Evolutionary conservation across 2,888 invertebrate genomes (phyloP).

Genomic region (Odontocerum albicorne): DNA sequence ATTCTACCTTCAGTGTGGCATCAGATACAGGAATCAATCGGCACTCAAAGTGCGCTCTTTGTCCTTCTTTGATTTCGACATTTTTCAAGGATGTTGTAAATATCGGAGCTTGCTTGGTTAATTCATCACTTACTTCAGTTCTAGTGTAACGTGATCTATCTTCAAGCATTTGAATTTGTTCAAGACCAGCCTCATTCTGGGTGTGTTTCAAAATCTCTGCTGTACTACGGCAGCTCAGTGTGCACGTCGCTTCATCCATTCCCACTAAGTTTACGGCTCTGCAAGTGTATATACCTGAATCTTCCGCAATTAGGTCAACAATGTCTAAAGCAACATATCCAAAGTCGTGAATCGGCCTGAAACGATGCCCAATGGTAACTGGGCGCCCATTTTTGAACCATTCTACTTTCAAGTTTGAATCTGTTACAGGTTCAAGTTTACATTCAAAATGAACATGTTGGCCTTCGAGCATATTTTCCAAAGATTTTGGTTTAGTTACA

Average conservation of each 20-base stretch:
- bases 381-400: conserved; percentile 97
- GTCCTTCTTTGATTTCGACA: conserved; percentile 90
- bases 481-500: conserved; percentile 83
- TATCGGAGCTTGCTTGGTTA: conserved; percentile 87
- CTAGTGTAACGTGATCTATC: conserved; percentile 79
- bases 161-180: conserved; percentile 88
- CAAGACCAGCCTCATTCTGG: conserved; percentile 84
- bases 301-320: conserved; percentile 93
- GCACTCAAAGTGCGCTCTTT: conserved; percentile 93
- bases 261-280: conserved; percentile 90
- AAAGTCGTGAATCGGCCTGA: conserved; percentile 96
- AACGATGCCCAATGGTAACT: conserved; percentile 91
- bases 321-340: conserved; percentile 98
- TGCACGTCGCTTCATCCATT: conserved; percentile 80
- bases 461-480: conserved; percentile 83
- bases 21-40: conserved; percentile 93
- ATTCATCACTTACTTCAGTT: conserved; percentile 75
- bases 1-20: conserved; percentile 90
- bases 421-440: conserved; percentile 94
- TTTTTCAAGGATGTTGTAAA: conserved; percentile 92
- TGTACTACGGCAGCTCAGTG: conserved; percentile 71
- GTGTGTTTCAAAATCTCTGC: conserved; percentile 82
- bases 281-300: conserved; percentile 92
- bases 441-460: conserved; percentile 97
- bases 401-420: conserved; percentile 93